Base-by-base conservation (phyloP, 2,797 vertebrate species). In the Mionectes olivaceus region DNA sequence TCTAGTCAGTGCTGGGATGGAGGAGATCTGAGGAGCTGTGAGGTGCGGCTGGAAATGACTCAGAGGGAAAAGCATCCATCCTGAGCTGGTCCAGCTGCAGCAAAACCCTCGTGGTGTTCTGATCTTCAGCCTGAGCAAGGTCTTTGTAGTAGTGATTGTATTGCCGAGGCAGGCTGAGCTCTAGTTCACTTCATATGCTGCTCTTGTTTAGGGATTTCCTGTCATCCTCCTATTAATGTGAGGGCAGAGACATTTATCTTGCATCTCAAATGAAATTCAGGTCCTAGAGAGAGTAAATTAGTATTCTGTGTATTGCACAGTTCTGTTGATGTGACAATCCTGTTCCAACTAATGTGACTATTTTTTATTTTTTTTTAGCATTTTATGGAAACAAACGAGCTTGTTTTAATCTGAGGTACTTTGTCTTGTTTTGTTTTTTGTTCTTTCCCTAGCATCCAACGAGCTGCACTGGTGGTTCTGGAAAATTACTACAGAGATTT, bases 401-500 rank as follows among this genome's bases (percentile, higher is more conserved):
- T 89, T 33, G 2, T 68, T 92, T 35, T 2, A 3, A 15, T 93
- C 56, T 32, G 4, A 9, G 6, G 35, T 11, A 2, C 2, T 49
- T 87, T 65, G 17, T 77, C n/a, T 59, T 69, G 18, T 10, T 44
- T 63, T 47, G 25, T 22, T 25, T 32, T 32, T 25, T 13, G 5
- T 23, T 30, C 43, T n/a, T 37, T 55, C n/a, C 14, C 9, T 46
- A 95, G 86, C 52, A 70, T 92, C 94, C 99, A 99, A 95, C 98
- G 98, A 91, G 99, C 99, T 28, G 99, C 99, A 22, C 94, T 99
- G 90, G 98, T 98, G 89, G 98, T 99, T 93, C 97, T 99, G 97
- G 99, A 99, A 97, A 99, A 98, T 92, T 99, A 99, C 98, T 99
- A 99, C 97, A 98, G 98, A 98, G 99, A 99, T 95, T 99, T 99